Evolutionary conservation across 2,888 invertebrate species (phyloP), one percentile per base, ranked within the genome.

Genomic region (Hermaeophaga mercurialis): DNA sequence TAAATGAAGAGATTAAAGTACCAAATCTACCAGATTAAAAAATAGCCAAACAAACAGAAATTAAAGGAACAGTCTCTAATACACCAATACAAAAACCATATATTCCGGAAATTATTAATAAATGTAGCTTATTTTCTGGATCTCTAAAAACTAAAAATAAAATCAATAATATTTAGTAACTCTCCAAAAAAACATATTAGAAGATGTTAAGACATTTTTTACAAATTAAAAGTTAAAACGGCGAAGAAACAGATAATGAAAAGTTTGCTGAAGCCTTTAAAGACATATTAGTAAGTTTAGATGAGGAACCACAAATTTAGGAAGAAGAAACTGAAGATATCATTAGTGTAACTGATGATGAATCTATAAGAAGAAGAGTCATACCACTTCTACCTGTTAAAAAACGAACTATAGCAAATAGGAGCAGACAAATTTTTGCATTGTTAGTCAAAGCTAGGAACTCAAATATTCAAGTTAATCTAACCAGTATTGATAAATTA

Each of bases 181-280:
- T 8, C 3, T 3, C 12, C 31, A 8, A 26, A 2, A 5, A 11
- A 31, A 31, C 5, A 4, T 8, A 1, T 28, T 6, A 19, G 38
- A 15, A 45, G 61, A 52, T 49, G 36, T 34, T 57, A 61, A 15
- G 5, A 18, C 2, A 24, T 61, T 14, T 61, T 61, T 19, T 53
- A 61, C 26, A 53, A 56, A 33, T 44, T 61, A 14, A 43, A 26
- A 43, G 50, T 50, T 41, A 48, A 49, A 8, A 26, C 15, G 4
- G 24, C 31, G 14, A 54, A 61, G 12, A 56, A 46, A 14, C 17
- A 46, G 11, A 49, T 44, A 19, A 61, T 7, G 54, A 61, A 44
- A 50, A 56, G 31, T 9, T n/a, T 24, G 17, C 38, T 19, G 58
- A 56, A 22, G 12, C 15, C 11, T 58, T 61, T 14, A 18, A 49